phyloP scores from a whole-genome alignment of 2,888 invertebrate genomes.

The Abrostola triplasia region DNA sequence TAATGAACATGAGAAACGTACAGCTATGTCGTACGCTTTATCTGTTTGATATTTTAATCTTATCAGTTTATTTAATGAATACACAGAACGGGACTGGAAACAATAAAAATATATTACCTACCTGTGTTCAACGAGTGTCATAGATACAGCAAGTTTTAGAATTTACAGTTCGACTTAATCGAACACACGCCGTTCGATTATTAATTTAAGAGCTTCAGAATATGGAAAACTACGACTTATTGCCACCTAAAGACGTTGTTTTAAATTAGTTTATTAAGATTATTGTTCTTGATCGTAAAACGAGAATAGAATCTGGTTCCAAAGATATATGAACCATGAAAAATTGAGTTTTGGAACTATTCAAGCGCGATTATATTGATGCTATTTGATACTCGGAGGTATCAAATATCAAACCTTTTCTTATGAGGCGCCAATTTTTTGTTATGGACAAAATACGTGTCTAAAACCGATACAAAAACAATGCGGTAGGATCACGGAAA shows the following conservation, averaged over 20 bases:
- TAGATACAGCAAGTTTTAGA: constrained; percentile 40
- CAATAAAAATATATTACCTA: constrained; percentile 67
- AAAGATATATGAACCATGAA: constrained; percentile 72
- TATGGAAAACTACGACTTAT: constrained; percentile 56
- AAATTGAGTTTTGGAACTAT: constrained; percentile 74
- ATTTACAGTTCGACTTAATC: constrained; percentile 49
- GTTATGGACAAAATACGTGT: constrained; percentile 39
- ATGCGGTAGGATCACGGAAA: constrained; percentile 43
- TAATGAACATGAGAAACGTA: constrained; percentile 48
- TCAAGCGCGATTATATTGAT: constrained; percentile 70
- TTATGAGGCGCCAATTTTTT: constrained; percentile 79
- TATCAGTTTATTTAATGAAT: constrained; percentile 68
- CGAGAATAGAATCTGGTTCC: constrained; percentile 64
- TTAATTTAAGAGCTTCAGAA: constrained; percentile 42
- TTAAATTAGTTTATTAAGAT: constrained; percentile 53
- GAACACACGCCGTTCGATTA: constrained; percentile 31
- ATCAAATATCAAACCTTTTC: constrained; percentile 73
- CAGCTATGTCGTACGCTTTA: constrained; percentile 48
- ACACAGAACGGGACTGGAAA: constrained; percentile 59
- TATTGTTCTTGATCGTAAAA: constrained; percentile 56
- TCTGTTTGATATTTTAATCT: constrained; percentile 71
- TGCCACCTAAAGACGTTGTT: constrained; percentile 57
- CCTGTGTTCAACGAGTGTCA: constrained; percentile 54
- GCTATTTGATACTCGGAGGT: constrained; percentile 67
- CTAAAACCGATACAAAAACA: constrained; percentile 53